Evolutionary conservation across 2,888 invertebrate genomes (phyloP).

Genomic region (Euplexia lucipara): DNA sequence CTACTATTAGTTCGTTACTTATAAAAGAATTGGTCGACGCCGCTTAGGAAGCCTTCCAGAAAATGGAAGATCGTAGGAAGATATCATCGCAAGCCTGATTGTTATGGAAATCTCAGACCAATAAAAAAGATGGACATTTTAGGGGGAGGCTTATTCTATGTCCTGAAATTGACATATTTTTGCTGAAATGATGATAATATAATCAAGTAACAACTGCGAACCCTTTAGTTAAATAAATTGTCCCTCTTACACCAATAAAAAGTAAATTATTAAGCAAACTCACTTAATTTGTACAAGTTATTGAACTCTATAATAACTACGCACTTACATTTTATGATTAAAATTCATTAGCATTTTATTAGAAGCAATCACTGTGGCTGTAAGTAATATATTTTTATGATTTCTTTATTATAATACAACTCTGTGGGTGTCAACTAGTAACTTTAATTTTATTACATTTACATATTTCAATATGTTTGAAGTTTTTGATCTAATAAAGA

Average conservation of each 20-base stretch:
- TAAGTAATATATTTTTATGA: constrained; percentile 38
- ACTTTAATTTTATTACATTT: constrained; percentile 43
- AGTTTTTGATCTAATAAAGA: constrained; percentile 27
- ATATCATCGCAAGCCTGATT: no score
- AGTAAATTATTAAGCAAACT: constrained; percentile 50
- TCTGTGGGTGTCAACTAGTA: constrained; percentile 52
- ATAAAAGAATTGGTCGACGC: no score
- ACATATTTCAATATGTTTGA: constrained; percentile 42
- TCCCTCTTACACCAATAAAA: constrained; percentile 11
- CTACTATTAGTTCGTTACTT: no score
- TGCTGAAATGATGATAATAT: no score
- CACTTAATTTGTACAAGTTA: constrained; percentile 32
- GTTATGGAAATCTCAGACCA: no score
- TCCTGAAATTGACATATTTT: no score
- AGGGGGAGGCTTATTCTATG: no score
- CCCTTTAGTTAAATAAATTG: constrained; percentile 5
- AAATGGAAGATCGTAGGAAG: no score
- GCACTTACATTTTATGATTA: constrained; percentile 22
- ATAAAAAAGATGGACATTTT: no score
- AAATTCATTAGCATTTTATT: constrained; percentile 57
- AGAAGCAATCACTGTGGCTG: constrained; percentile 20
- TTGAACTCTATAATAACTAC: constrained; percentile 30
- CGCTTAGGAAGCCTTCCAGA: no score
- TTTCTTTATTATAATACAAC: constrained; percentile 20
- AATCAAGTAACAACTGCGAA: not conserved